A percentile compares a stretch with the other conserved stretches of the same genome.
Conservation (phyloP, 2,113 vertebrate genomes). For the Agapornis roseicollis region DNA sequence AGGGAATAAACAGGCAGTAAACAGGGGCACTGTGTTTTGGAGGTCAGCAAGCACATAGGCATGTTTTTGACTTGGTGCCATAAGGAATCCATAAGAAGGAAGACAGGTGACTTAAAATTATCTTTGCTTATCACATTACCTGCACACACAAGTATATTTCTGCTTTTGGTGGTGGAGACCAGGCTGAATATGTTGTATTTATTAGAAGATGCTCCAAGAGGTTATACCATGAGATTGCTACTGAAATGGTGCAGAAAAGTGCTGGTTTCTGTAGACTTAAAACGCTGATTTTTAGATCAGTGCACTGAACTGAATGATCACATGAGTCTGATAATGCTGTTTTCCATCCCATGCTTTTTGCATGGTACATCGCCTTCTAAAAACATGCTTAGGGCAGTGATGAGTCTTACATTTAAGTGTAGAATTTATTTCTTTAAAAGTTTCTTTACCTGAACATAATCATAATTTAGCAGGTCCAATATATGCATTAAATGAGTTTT, state of each 20-base stretch:
- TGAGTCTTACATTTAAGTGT: not conserved
- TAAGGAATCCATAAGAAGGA: not conserved
- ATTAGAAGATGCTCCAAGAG: not conserved
- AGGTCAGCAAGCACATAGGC: not conserved
- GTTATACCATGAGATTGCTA: not conserved
- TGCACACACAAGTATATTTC: accelerated
- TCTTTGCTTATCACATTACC: not conserved
- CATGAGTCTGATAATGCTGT: not conserved
- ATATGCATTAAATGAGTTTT: not conserved
- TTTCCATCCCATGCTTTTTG: not conserved
- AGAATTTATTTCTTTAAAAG: not conserved
- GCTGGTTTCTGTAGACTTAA: not conserved
- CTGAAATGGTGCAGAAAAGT: not conserved
- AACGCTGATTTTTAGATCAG: not conserved
- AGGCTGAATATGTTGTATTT: not conserved
- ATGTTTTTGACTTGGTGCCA: not conserved
- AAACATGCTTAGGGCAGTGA: not conserved
- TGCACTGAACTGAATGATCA: not conserved
- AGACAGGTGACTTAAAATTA: not conserved
- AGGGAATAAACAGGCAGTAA: no score
- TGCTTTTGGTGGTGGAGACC: not conserved
- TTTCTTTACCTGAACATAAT: accelerated
- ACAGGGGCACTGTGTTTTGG: accelerated
- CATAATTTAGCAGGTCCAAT: not conserved
- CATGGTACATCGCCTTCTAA: not conserved